Base-by-base conservation (phyloP, 30 jellyfish, hydroid and myxozoan species). In the Cassiopea andromeda region DNA sequence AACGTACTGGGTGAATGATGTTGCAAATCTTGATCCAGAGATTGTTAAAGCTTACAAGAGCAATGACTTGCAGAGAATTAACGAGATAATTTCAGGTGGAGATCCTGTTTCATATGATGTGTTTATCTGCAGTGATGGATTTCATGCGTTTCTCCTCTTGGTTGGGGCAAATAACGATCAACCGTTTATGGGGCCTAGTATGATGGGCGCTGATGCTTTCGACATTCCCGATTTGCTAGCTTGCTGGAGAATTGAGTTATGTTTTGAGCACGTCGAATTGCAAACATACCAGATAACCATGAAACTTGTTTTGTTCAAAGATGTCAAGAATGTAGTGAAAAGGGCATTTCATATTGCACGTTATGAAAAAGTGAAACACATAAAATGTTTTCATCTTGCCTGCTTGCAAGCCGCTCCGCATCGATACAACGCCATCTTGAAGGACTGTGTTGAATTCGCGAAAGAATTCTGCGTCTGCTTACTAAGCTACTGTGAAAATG, bases 361-460 rank as follows among this genome's bases (percentile, higher is more conserved):
- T 48, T 83, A 83, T 49, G 78, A 69, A 48, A 83, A 70, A 0
- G 85, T 83, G 77, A 69, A 38, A 16, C 75, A 75, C 77, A 38
- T 83, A 43, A 83, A 83, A 71, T 83, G 92, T 48, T 38, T 83
- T 71, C 80, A 83, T 71, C 54, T 83, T 18, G 92, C 92, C 14
- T 69, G 84, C 17, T 54, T 83, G 47, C 92, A 60, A 19, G 92
- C 92, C 1, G 84, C 92, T 13, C 92, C 92, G 61, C 92, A 71
- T 54, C 92, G 48, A 18, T 83, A 83, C 57, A 83, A 83, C 77
- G 92, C 92, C 72, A 83, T 83, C 13, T 68, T 83, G 67, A 73
- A 83, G 15, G 92, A 83, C 77, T 83, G 92, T 70, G 92, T 83
- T 14, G 92, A 83, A 71, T 83, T 83, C 57, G 92, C 92, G 60